These are phyloP conservation scores for Wiebesia pumilae DNA, from an alignment of 1,140 invertebrate genomes.

Conservation along the genomic window DNA sequence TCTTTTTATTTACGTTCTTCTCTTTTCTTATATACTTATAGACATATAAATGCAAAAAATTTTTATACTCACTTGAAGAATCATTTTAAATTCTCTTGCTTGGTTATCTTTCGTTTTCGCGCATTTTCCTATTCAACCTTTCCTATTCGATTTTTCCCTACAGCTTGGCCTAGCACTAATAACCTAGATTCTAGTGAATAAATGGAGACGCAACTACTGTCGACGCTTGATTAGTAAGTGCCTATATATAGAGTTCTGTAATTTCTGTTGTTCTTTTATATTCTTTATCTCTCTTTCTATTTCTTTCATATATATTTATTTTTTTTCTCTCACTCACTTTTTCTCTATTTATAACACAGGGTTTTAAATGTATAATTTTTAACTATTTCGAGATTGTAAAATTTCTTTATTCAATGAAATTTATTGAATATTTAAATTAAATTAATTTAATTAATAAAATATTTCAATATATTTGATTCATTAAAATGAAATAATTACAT, in stretches of 20 bases:
- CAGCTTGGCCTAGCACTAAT: slow-evolving; percentile 64
- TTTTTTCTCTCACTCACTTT: too few relatives aligned
- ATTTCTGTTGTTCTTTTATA: not conserved
- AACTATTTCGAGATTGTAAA: too few relatives aligned
- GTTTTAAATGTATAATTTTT: too few relatives aligned
- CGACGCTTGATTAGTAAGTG: not conserved
- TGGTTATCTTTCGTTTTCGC: slow-evolving; percentile 8
- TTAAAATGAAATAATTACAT: too few relatives aligned
- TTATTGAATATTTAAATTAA: too few relatives aligned
- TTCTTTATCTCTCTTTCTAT: not conserved
- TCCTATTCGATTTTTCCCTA: slow-evolving; percentile 67
- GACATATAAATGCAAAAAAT: not conserved
- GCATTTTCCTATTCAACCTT: slow-evolving; percentile 58
- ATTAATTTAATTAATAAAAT: too few relatives aligned
- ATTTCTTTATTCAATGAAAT: too few relatives aligned
- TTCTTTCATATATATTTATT: too few relatives aligned
- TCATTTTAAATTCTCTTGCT: not conserved
- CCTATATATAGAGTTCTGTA: not conserved
- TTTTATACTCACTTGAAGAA: slow-evolving; percentile 14
- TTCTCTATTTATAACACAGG: too few relatives aligned
- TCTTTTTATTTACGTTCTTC: not conserved
- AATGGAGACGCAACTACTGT: not conserved
- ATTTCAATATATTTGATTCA: too few relatives aligned
- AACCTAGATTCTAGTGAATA: slow-evolving; percentile 67
- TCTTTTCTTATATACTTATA: not conserved